Percentiles rank a stretch among this genome's conserved stretches.
Evolutionary conservation across 1,140 invertebrate genomes (phyloP).

Genomic region (Pemphigus obesinymphae): DNA sequence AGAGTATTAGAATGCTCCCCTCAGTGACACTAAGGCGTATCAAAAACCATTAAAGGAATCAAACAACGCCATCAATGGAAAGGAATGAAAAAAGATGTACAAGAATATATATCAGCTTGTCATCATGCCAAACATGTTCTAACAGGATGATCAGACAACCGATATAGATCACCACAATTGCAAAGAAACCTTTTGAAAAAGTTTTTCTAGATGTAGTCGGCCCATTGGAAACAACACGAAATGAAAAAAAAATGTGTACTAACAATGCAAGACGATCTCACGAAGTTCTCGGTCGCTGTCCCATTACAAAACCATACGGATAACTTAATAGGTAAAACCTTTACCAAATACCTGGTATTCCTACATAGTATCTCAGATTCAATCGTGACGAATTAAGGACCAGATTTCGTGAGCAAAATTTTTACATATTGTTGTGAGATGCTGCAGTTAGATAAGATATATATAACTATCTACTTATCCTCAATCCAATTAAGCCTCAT

Average conservation of each 20-base stretch:
- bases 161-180: conserved; percentile 40
- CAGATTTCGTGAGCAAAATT: conserved; percentile 49
- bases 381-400: conserved; percentile 49
- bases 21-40: no score
- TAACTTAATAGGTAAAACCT: conserved; percentile 46
- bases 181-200: background rate
- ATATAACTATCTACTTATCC: conserved; percentile 47
- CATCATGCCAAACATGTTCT: no score
- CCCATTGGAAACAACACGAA: conserved; percentile 44
- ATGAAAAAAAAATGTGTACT: conserved; percentile 49
- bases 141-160: conserved; percentile 29
- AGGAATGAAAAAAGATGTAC: no score
- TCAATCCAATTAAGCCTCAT: conserved; percentile 43
- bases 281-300: conserved; percentile 48
- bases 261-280: conserved; percentile 50
- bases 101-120: no score
- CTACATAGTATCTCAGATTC: conserved; percentile 48
- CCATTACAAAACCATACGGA: conserved; percentile 49
- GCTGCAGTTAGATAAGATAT: conserved; percentile 28
- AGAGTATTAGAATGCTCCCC: no score
- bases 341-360: conserved; percentile 45
- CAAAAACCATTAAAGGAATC: no score
- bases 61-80: no score
- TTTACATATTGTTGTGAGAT: conserved; percentile 46
- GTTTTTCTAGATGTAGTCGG: conserved; percentile 48